Conservation (phyloP, 2,888 invertebrate species). For the Petrolisthes cinctipes region DNA sequence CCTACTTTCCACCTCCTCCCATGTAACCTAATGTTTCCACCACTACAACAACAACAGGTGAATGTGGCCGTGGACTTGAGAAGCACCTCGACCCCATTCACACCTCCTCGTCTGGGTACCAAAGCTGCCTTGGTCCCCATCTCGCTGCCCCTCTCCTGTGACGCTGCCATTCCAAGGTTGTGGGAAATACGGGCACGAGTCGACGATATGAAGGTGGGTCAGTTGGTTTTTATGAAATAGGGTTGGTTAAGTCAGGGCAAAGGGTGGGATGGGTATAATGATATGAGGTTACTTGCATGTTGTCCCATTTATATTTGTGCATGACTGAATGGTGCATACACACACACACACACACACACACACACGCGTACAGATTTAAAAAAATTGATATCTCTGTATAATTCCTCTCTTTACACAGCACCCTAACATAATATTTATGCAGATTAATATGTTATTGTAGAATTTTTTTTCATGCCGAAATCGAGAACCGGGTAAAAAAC, state of each 20-base stretch:
- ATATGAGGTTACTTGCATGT: neutral
- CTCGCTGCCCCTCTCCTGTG: conserved; percentile 73
- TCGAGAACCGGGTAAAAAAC: too few species aligned
- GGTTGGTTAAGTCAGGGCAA: neutral
- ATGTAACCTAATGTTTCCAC: neutral
- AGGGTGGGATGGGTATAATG: neutral
- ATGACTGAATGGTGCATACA: too few species aligned
- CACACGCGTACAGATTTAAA: too few species aligned
- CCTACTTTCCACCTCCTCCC: neutral
- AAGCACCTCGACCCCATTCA: conserved; percentile 67
- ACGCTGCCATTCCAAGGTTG: conserved; percentile 75
- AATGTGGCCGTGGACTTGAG: conserved; percentile 70
- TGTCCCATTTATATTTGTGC: neutral
- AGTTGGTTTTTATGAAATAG: neutral
- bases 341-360: too few species aligned
- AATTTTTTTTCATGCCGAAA: too few species aligned
- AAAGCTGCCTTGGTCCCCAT: conserved; percentile 69
- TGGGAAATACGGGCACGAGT: conserved; percentile 74
- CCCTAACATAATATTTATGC: too few species aligned
- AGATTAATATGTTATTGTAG: too few species aligned
- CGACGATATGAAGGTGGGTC: conserved; percentile 70
- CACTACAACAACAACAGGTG: conserved; percentile 67
- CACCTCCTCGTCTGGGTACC: conserved; percentile 68
- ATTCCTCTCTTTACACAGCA: too few species aligned
- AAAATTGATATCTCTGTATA: too few species aligned